Conservation (phyloP, 2,797 vertebrate genomes). For the Molossus alvarezi region DNA sequence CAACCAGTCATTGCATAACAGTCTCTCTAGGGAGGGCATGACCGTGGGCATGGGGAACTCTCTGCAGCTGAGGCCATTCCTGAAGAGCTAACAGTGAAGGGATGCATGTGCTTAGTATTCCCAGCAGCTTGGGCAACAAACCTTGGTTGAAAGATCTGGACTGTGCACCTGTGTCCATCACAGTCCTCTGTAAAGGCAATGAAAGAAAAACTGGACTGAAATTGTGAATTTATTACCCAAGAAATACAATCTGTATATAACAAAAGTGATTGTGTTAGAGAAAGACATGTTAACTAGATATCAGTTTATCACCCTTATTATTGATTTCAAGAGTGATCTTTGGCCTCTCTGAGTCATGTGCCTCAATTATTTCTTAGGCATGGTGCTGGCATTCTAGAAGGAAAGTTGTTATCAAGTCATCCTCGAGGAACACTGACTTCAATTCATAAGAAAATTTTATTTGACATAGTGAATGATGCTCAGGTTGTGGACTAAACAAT, state of each 20-base stretch:
- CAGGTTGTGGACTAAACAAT: background rate
- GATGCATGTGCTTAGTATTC: background rate
- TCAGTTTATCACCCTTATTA: background rate
- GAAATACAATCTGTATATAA: background rate
- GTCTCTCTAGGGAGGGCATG: background rate
- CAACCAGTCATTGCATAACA: background rate
- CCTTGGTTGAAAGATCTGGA: background rate
- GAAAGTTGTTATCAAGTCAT: background rate
- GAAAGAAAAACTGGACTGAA: background rate
- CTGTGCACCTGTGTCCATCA: background rate
- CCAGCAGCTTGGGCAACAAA: background rate
- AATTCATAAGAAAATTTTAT: conserved; percentile 1
- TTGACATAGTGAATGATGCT: background rate
- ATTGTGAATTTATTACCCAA: background rate
- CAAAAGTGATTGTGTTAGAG: conserved; percentile 20
- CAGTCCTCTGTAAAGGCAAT: background rate
- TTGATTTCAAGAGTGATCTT: background rate
- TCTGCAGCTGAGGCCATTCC: background rate
- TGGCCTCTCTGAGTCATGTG: background rate
- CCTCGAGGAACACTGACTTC: background rate
- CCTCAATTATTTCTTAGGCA: background rate
- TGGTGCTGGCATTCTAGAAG: background rate
- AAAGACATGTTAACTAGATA: background rate
- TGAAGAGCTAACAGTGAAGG: background rate
- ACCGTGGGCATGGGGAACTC: background rate